Base-by-base conservation (phyloP, 2,888 invertebrate species). In the Augochlorella aurata region DNA sequence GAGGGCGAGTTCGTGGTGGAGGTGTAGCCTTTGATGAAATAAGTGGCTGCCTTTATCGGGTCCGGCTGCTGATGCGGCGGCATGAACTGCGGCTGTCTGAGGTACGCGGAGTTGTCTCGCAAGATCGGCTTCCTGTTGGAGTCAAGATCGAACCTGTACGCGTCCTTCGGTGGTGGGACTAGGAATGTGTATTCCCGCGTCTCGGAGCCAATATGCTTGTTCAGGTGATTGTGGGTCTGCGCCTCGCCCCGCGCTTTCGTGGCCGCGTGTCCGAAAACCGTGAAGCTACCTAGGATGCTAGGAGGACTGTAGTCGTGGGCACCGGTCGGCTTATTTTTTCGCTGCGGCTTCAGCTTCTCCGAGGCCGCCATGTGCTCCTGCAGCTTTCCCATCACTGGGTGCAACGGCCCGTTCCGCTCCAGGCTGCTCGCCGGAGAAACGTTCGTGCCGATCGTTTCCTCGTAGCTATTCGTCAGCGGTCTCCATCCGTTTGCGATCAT, bases 191-290 rank as follows among this genome's bases (percentile, higher is more conserved):
- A 93, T 71, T 92, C 91, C 16, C 90, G 87, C 0, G 92, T 92
- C 49, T 92, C 93, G 61, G 92, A 89, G 0, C 89, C 81, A 1
- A 89, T 65, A 65, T 91, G 89, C 61, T 92, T 90, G 21, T 54
- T 79, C 66, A 58, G 61, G 50, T 71, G 50, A 10, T 79, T 81
- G 44, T 71, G 79, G 10, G 79, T 68, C 0, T 69, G 58, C 16
- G 67, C 67, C 21, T 95, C 94, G 86, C 95, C 94, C 87, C 95
- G 93, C 83, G 94, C 94, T 91, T 95, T 95, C 16, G 95, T 93
- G 45, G 95, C 94, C 69, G 95, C 95, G 79, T 95, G 94, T n/a
- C 95, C 95, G 85, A 95, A 95, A 21, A 95, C 94, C 87, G 95
- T 95, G 90, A 95, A 95, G 77, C 95, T 94, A 84, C 96, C 96